A percentile compares a stretch with the other conserved stretches of the same genome.
phyloP scores from a whole-genome alignment of 2,888 invertebrate genomes.

The Limnephilus auricula region DNA sequence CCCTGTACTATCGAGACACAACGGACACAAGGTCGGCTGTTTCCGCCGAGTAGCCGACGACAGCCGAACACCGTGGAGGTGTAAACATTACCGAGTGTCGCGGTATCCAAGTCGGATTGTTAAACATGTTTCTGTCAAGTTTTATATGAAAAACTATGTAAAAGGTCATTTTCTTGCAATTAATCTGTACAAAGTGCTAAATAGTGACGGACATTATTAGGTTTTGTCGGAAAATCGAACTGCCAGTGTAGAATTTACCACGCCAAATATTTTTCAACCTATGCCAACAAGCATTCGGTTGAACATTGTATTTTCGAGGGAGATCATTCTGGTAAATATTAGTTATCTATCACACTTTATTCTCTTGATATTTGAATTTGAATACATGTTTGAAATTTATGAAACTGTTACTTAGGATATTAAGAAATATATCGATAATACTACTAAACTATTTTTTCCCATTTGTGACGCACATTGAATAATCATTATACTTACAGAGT shows the following conservation, averaged over 20 bases:
- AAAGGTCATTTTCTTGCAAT: constrained; percentile 19
- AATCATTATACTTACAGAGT: background rate
- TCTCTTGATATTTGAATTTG: background rate
- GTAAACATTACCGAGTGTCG: constrained; percentile 67
- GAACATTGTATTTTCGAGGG: constrained; percentile 49
- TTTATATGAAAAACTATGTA: constrained; percentile 55
- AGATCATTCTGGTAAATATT: constrained; percentile 54
- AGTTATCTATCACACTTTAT: background rate
- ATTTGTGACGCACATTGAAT: background rate
- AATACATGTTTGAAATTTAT: background rate
- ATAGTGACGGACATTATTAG: constrained; percentile 18
- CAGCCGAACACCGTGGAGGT: constrained; percentile 67
- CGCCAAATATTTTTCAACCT: constrained; percentile 61
- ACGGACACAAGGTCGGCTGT: constrained; percentile 67
- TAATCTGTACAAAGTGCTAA: background rate
- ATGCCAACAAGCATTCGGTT: constrained; percentile 62
- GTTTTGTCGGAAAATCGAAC: constrained; percentile 2
- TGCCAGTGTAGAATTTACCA: constrained; percentile 44
- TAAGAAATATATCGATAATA: background rate
- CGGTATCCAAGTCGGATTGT: constrained; percentile 55
- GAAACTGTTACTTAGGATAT: background rate
- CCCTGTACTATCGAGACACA: constrained; percentile 67
- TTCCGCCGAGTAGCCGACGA: constrained; percentile 67
- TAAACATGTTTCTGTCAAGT: constrained; percentile 60
- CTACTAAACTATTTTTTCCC: background rate